A percentile compares a stretch with the other conserved stretches of the same genome.
Evolutionary conservation across 2,113 vertebrate species (phyloP).

Genomic region (Cnemophilus loriae): DNA sequence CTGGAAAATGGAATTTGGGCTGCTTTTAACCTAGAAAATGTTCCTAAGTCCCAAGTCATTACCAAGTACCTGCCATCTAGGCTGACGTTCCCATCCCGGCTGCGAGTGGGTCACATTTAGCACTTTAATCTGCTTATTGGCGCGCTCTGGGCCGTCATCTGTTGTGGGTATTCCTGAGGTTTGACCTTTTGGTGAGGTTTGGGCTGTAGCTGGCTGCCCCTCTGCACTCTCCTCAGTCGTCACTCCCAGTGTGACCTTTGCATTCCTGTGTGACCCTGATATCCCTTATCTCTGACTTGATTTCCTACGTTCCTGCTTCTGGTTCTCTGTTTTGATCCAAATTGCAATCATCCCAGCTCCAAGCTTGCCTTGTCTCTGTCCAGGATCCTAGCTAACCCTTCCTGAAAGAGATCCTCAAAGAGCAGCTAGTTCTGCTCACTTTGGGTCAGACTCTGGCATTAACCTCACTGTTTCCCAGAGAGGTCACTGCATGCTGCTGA

Average conservation of each 20-base stretch:
- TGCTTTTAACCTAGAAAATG: background rate
- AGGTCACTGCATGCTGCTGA: background rate
- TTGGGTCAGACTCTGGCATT: background rate
- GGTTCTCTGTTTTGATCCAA: background rate
- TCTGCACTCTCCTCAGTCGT: background rate
- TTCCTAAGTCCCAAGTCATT: background rate
- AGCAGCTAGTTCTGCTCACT: background rate
- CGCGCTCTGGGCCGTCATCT: rapidly evolving
- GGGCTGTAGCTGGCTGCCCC: background rate
- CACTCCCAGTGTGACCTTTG: background rate
- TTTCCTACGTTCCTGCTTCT: background rate
- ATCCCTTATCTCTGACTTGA: background rate
- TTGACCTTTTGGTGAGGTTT: background rate
- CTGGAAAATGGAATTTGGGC: background rate
- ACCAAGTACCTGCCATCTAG: background rate
- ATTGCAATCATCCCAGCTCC: background rate
- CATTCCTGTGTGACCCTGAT: background rate
- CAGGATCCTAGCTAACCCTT: background rate
- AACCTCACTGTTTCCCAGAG: background rate
- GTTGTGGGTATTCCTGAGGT: background rate
- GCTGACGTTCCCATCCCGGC: background rate
- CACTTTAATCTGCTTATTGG: background rate
- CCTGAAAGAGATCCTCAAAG: background rate
- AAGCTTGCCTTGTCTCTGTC: background rate
- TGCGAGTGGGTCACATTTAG: background rate